phyloP scores from a whole-genome alignment of 1,140 invertebrate genomes.

The Zaprionus capensis region DNA sequence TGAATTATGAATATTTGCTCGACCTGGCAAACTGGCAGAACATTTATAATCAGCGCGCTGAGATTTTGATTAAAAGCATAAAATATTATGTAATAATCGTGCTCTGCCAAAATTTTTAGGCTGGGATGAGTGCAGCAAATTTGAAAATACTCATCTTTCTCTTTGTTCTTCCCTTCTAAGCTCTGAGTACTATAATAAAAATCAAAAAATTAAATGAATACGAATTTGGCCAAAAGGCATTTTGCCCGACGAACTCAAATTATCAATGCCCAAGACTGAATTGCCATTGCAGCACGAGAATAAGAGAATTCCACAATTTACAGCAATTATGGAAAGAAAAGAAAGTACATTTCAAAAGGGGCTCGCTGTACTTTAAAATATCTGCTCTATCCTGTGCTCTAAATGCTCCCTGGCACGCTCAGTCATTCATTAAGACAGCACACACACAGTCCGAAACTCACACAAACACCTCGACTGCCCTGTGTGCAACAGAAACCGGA shows the following conservation, averaged over 20 bases:
- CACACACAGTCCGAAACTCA: not conserved
- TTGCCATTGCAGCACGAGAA: conserved; percentile 6
- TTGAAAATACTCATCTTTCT: conserved; percentile 6
- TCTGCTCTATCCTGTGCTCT: not conserved
- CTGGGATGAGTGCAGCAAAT: conserved; percentile 1
- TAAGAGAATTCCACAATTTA: conserved; percentile 9
- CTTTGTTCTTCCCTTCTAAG: not conserved
- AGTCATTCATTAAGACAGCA: conserved; percentile 55
- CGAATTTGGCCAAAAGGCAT: not conserved
- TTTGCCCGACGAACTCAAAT: conserved; percentile 28
- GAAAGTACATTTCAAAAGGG: conserved; percentile 23
- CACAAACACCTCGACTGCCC: not conserved
- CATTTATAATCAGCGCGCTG: conserved; percentile 69
- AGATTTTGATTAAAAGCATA: conserved; percentile 78
- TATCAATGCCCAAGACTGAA: conserved; percentile 19
- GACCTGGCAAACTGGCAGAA: conserved; percentile 46
- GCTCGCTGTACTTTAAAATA: not conserved
- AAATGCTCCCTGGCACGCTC: conserved; percentile 55
- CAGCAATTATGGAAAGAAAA: conserved; percentile 34
- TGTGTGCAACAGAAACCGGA: conserved; percentile 26
- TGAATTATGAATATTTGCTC: conserved; percentile 78
- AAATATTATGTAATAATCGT: conserved; percentile 50
- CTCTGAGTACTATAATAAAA: not conserved
- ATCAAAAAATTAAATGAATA: conserved; percentile 14
- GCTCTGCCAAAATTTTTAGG: conserved; percentile 32